Percentiles rank a stretch among this genome's conserved stretches.
These are phyloP conservation scores for Crotalus viridis DNA, from an alignment of 2,113 vertebrate genomes.

Conservation along the genomic window DNA sequence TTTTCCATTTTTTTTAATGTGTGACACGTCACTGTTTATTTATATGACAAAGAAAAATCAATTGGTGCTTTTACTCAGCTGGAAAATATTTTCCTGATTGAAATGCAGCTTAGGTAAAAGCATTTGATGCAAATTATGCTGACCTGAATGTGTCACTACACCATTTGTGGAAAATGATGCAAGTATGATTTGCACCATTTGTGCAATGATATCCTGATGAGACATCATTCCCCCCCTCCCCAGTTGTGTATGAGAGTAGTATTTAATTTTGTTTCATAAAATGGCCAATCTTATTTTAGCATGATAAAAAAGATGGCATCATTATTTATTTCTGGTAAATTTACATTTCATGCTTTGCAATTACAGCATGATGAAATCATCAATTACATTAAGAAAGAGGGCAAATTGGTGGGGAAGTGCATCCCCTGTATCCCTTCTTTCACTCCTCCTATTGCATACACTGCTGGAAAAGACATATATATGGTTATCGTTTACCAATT, in stretches of 20 bases:
- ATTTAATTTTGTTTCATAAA: not conserved
- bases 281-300: not conserved
- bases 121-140: not conserved
- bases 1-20: not conserved
- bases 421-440: not conserved
- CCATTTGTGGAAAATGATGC: not conserved
- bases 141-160: not conserved
- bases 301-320: not conserved
- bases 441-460: not conserved
- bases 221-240: not conserved
- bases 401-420: not conserved
- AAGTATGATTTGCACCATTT: not conserved
- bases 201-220: not conserved
- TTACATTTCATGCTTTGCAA: not conserved
- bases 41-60: not conserved
- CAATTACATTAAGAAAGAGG: not conserved
- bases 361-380: not conserved
- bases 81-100: not conserved
- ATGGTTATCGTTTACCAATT: not conserved
- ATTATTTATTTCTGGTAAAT: not conserved
- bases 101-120: not conserved
- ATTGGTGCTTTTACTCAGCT: not conserved
- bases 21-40: not conserved
- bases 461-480: not conserved
- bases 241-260: not conserved